Percentiles rank a stretch among this genome's conserved stretches.
Conservation (phyloP, 2,113 vertebrate species). For the Prietella phreatophila region DNA sequence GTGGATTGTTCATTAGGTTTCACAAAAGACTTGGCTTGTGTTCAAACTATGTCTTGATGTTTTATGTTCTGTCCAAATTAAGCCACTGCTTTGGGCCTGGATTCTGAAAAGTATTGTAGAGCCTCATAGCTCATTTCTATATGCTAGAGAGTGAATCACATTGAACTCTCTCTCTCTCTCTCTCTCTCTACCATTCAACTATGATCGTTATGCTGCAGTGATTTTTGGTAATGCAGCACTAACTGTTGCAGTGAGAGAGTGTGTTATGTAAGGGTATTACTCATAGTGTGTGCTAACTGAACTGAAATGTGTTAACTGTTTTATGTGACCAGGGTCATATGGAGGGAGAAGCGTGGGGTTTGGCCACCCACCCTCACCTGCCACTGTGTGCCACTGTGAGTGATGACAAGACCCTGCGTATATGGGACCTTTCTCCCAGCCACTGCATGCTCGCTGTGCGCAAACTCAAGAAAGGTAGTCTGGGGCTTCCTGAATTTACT, state of each 20-base stretch:
- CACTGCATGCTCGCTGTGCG: slow-evolving; percentile 99
- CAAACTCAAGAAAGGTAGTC: slow-evolving; percentile 95
- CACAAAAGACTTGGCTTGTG: background rate
- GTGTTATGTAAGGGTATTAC: background rate
- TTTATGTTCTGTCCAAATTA: background rate
- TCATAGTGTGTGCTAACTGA: background rate
- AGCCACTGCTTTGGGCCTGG: background rate
- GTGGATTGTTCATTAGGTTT: background rate
- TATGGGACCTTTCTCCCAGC: slow-evolving; percentile 99
- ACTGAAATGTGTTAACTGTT: slow-evolving; percentile 13
- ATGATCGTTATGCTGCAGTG: background rate
- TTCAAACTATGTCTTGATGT: background rate
- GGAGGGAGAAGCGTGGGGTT: slow-evolving; percentile 98
- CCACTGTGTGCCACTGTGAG: slow-evolving; percentile 98
- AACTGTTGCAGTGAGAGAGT: background rate
- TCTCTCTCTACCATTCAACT: background rate
- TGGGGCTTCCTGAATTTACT: background rate
- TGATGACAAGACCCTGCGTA: slow-evolving; percentile 96
- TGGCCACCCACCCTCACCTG: slow-evolving; percentile 95
- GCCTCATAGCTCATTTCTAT: too few relatives aligned
- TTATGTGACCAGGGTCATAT: slow-evolving; percentile 87
- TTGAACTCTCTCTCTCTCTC: background rate
- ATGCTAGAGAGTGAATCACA: background rate
- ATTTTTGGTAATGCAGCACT: background rate
- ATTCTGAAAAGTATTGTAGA: background rate